A percentile compares a stretch with the other conserved stretches of the same genome.
Evolutionary conservation across 2,797 vertebrate species (phyloP).

Genomic region (Acipenser transmontanus): DNA sequence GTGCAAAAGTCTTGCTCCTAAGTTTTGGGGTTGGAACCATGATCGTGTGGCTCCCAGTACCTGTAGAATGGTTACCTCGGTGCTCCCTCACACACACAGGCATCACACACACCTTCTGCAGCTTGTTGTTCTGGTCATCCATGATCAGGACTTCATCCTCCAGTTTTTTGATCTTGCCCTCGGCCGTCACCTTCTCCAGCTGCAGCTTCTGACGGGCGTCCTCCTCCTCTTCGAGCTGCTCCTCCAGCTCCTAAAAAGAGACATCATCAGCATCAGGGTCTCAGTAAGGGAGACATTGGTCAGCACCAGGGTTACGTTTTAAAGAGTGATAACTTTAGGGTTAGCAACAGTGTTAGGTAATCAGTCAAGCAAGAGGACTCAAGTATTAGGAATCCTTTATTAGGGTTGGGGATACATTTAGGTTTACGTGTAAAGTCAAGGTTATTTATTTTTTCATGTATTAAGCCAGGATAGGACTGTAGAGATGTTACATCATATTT

Average conservation of each 20-base stretch:
- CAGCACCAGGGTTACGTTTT: background rate
- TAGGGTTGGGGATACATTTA: too few species aligned
- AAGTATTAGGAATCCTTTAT: too few species aligned
- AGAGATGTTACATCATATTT: too few species aligned
- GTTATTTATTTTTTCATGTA: too few species aligned
- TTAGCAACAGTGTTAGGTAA: background rate
- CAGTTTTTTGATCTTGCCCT: slow-evolving; percentile 92
- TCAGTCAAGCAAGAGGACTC: background rate
- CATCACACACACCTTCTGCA: slow-evolving; percentile 67
- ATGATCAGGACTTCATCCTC: slow-evolving; percentile 88
- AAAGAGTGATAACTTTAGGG: background rate
- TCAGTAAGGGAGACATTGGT: background rate
- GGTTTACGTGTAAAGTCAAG: too few species aligned
- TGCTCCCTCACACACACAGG: background rate
- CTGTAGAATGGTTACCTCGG: background rate
- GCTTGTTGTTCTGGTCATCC: slow-evolving; percentile 92
- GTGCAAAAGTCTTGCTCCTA: too few species aligned
- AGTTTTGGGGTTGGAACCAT: too few species aligned
- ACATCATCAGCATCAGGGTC: background rate
- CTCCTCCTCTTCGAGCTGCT: slow-evolving; percentile 90
- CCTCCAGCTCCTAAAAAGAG: slow-evolving; percentile 77
- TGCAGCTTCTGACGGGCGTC: slow-evolving; percentile 89
- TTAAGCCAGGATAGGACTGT: too few species aligned
- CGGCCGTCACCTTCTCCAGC: slow-evolving; percentile 86
- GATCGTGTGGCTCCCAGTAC: background rate